A percentile compares a stretch with the other conserved stretches of the same genome.
Conservation (phyloP, 2,113 vertebrate species). For the Aptenodytes patagonicus region DNA sequence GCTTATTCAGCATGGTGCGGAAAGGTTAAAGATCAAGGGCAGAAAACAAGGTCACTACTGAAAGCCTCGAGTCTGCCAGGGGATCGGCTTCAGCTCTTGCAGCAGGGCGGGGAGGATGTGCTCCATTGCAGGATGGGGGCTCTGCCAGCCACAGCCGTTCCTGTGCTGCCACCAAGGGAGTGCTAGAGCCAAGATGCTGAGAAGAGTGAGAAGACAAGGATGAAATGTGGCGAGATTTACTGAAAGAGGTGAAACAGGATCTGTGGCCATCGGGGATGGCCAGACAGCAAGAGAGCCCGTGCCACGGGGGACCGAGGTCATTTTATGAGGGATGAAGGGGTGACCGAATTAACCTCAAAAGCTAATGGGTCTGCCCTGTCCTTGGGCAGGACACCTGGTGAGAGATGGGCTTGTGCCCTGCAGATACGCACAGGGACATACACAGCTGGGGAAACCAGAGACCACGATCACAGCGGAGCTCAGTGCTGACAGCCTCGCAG, state of each 20-base stretch:
- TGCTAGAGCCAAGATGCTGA: neutral
- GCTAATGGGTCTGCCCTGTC: neutral
- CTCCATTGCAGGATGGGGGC: neutral
- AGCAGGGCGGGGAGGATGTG: neutral
- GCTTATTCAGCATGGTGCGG: neutral
- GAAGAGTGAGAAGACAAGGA: neutral
- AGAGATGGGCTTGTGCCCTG: neutral
- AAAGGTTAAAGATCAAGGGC: neutral
- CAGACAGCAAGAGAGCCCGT: neutral
- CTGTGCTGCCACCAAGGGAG: neutral
- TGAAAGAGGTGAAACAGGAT: neutral
- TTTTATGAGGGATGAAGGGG: neutral
- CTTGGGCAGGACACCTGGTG: neutral
- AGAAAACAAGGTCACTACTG: neutral
- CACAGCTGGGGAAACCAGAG: neutral
- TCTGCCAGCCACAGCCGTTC: neutral
- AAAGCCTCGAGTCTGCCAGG: neutral
- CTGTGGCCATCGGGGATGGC: neutral
- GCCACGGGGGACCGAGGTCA: neutral
- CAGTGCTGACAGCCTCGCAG: neutral
- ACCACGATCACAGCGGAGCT: neutral
- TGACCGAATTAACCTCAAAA: neutral
- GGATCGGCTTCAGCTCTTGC: neutral
- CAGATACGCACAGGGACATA: accelerated
- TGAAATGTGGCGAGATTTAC: accelerated